Evolutionary conservation across 2,797 vertebrate species (phyloP), one percentile per base, ranked within the genome.

Genomic region (Champsocephalus esox): DNA sequence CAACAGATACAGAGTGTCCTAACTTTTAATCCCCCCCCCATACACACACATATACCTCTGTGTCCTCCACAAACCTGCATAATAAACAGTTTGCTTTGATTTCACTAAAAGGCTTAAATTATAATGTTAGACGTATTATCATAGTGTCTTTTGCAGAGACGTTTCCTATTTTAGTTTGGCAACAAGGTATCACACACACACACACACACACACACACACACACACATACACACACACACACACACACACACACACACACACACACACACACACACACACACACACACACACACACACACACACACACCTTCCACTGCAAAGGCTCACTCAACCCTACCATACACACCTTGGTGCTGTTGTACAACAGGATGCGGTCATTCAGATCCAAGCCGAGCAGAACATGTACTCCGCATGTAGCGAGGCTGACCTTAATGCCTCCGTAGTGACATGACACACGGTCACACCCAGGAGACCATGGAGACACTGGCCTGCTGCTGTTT

Each of bases 1-100:
- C 90, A 94, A 92, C 91, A 88, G 87, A 93, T 82, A 87, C 60
- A 86, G 79, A 86, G 73, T 82, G 73, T 66, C 48, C 72, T 59
- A 86, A 87, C 77, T 86, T 75, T 83, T 79, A 67, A 45, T 56
- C 24, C 28, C 14, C 63, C 63, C 28, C 43, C n/a, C 24, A 38
- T 38, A 38, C 34, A 38, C 34, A 38, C 34, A 38, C 34, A 28
- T 28, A 28, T 28, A 28, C 28, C 28, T 43, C 21, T 54, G 32
- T 61, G 28, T 52, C 59, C 32, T 68, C 24, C 12, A 59, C 14
- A 24, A 52, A 75, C 13, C 60, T 52, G 4, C 34, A 32, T 16
- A 44, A 56, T 2, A 56, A 8, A 14, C 13, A 21, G 4, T 71
- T 66, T 49, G n/a, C 34, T 64, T 56, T 1, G 9, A 12, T 55